A percentile compares a stretch with the other conserved stretches of the same genome.
Evolutionary conservation across 2,797 vertebrate genomes (phyloP).

Genomic region (Enteromius fasciolatus): DNA sequence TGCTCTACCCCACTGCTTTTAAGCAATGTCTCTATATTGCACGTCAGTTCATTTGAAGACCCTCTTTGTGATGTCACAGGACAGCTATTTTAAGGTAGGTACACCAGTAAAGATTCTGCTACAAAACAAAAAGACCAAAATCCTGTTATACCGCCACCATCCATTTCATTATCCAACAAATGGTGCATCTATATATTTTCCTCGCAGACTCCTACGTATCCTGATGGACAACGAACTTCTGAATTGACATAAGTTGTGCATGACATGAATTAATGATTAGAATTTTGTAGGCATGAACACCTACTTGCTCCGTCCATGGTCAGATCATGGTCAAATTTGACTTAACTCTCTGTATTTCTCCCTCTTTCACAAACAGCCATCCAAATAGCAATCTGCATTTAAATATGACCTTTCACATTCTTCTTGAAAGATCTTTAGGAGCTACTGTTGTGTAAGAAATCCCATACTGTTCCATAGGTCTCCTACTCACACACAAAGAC

Average conservation of each 20-base stretch:
- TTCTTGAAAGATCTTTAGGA: slow-evolving; percentile 29
- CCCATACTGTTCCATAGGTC: slow-evolving; percentile 43
- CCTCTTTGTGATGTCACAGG: neutral
- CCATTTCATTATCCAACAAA: neutral
- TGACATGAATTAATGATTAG: neutral
- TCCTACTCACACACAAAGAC: slow-evolving; percentile 31
- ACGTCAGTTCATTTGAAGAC: neutral
- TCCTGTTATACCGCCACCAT: neutral
- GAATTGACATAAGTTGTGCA: neutral
- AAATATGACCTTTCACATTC: slow-evolving; percentile 31
- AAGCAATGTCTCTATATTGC: neutral
- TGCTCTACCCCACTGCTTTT: slow-evolving; percentile 9
- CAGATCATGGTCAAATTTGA: slow-evolving; percentile 67
- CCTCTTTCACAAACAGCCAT: slow-evolving; percentile 17
- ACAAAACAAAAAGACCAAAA: neutral
- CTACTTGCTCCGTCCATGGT: slow-evolving; percentile 58
- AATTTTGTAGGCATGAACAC: slow-evolving; percentile 39
- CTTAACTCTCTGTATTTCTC: slow-evolving; percentile 16
- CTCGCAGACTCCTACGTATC: neutral
- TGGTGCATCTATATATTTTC: neutral
- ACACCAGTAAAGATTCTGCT: neutral
- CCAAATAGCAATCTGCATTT: slow-evolving; percentile 25
- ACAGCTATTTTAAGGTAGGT: slow-evolving; percentile 2
- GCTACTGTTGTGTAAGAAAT: slow-evolving; percentile 60
- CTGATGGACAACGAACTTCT: neutral